Evolutionary conservation across 2,113 vertebrate genomes (phyloP), one percentile per base, ranked within the genome.

Genomic region (Cyanocitta stelleri): DNA sequence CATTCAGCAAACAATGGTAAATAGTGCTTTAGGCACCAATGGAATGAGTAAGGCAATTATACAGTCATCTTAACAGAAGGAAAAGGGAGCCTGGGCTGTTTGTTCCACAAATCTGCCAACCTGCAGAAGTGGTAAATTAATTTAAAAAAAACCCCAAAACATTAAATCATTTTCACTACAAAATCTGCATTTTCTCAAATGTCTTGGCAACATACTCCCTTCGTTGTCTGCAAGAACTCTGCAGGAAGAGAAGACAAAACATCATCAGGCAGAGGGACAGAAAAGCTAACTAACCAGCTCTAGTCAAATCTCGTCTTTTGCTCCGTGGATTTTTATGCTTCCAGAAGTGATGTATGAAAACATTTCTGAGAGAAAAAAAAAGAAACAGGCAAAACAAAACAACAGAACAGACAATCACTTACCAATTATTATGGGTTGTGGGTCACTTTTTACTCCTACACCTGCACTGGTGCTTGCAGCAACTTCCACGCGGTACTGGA

Each of bases 381-480:
- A 75, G 54, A 22, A 26, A 49, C 26, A 87, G 41, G 43, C 22
- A 91, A 93, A 92, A 69, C 14, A 52, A 44, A 90, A 33, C 8
- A 75, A 89, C 18, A 80, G 41, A 77, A 61, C 10, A 85, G 30
- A 85, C 23, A 74, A 51, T 59, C 62, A 97, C 98, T 98, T 97
- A 99, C 99, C 99, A 15, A 99, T 99, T 79, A 99, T 96, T 91
- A 99, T 99, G 78, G 98, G 98, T 64, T 99, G 99, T 20, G 99
- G 99, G 35, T 99, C 99, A 92, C 99, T 99, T 97, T 98, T 99
- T 43, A 99, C 98, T 84, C 99, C 99, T 66, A 99, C 98, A 39
- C 99, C 99, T 52, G 99, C 99, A 66, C 98, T 99, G 64, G 99
- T 99, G 97, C 99, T 99, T 85, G 99, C 99, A 33, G 99, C 99